Evolutionary conservation across 2,888 invertebrate genomes (phyloP), one percentile per base, ranked within the genome.

Genomic region (Odontothrips loti): DNA sequence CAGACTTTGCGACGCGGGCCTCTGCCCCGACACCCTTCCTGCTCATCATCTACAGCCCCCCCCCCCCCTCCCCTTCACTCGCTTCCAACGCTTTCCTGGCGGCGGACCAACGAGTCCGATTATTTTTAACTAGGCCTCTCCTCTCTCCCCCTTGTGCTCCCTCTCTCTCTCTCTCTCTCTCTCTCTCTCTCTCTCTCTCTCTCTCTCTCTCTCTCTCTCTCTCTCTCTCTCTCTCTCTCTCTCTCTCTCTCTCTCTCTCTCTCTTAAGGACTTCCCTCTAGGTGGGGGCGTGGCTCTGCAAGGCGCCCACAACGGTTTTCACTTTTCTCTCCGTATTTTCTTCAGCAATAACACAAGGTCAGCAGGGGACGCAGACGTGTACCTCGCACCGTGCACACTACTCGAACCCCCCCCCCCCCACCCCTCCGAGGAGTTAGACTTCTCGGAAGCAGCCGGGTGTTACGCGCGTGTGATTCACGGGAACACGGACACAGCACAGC

Each of bases 241-340:
- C 75, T 43, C 79, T 81, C 48, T 81, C 81, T 51, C 51, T 51
- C 51, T 51, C 51, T 51, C 51, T 51, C 6, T 58, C 75, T 43
- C 79, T 81, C 48, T 81, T 43, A 43, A 43, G 34, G 34, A 43
- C 34, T 43, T 43, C 2, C 34, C 34, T n/a, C n/a, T 10, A 10
- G 34, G 34, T 43, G 34, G 2, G 34, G 34, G 34, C 34, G 34
- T 43, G 34, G 34, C 34, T 6, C 34, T 43, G 6, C 34, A n/a
- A n/a, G n/a, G n/a, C n/a, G n/a, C n/a, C n/a, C n/a, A n/a, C n/a
- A n/a, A n/a, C n/a, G n/a, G n/a, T n/a, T n/a, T n/a, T n/a, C n/a
- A n/a, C n/a, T n/a, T n/a, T n/a, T n/a, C n/a, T n/a, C n/a, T n/a
- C n/a, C n/a, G n/a, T n/a, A n/a, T n/a, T n/a, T n/a, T n/a, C n/a